These are phyloP conservation scores for Metalampra italica DNA, from an alignment of 2,888 invertebrate species.

Conservation along the genomic window DNA sequence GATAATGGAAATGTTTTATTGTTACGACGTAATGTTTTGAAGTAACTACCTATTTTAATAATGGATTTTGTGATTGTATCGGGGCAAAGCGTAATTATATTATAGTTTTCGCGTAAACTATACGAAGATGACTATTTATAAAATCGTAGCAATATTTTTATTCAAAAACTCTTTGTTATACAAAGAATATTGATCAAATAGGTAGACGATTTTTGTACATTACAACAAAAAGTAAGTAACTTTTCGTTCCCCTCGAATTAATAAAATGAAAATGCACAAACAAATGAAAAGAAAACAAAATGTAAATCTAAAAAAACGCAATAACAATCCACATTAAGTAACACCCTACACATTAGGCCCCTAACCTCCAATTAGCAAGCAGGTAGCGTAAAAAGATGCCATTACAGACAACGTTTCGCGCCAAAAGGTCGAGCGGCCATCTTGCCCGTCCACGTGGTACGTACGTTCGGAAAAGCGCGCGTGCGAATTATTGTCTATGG, in stretches of 20 bases:
- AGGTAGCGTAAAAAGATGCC: conserved; percentile 76
- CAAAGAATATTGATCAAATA: no score
- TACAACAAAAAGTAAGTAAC: no score
- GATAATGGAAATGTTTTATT: not conserved
- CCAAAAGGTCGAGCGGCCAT: conserved; percentile 63
- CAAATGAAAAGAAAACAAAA: conserved; percentile 29
- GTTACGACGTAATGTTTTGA: not conserved
- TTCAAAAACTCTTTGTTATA: no score
- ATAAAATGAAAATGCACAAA: no score
- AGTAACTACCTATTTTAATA: not conserved
- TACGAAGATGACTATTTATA: no score
- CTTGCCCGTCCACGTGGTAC: conserved; percentile 29
- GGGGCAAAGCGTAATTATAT: no score
- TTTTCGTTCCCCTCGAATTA: no score
- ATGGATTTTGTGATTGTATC: no score
- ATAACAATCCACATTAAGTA: conserved; percentile 64
- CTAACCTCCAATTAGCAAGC: conserved; percentile 76
- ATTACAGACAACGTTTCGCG: conserved; percentile 64
- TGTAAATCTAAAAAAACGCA: conserved; percentile 57
- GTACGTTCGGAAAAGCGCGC: conserved; percentile 59
- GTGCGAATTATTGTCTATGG: conserved; percentile 73
- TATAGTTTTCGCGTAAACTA: no score
- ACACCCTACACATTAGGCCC: conserved; percentile 70
- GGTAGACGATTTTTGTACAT: no score
- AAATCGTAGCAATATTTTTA: no score